phyloP scores from a whole-genome alignment of 2,797 vertebrate genomes.

The Kryptopterus vitreolus region DNA sequence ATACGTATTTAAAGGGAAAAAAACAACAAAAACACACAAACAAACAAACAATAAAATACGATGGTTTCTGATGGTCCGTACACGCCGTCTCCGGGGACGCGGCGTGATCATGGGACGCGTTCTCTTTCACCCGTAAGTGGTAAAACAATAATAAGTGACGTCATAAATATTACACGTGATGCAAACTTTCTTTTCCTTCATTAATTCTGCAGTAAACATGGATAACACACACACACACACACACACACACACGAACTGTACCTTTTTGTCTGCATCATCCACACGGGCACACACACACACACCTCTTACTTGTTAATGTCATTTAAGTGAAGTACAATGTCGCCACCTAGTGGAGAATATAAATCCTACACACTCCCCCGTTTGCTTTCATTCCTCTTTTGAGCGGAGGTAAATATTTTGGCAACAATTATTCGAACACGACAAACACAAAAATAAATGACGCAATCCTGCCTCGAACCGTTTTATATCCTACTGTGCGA shows the following conservation, averaged over 20 bases:
- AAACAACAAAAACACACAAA: conserved; percentile 11
- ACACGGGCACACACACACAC: not conserved
- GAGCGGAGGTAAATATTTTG: not conserved
- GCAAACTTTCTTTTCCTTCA: not conserved
- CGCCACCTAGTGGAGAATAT: conserved; percentile 43
- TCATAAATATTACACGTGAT: conserved; percentile 38
- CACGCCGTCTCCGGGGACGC: not conserved
- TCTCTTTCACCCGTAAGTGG: not conserved
- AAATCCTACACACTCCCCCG: conserved; percentile 4
- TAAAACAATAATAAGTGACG: not conserved
- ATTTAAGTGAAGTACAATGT: conserved; percentile 27
- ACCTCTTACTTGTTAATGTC: not conserved
- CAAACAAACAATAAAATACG: conserved; percentile 15
- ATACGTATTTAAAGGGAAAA: not conserved
- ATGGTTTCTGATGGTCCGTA: conserved; percentile 26
- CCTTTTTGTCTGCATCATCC: too few species aligned
- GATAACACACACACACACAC: not conserved
- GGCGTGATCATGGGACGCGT: conserved; percentile 29
- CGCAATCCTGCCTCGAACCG: not conserved
- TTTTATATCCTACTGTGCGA: not conserved
- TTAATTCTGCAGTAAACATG: conserved; percentile 19
- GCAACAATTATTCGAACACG: not conserved
- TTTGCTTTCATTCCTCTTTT: not conserved
- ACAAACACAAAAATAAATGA: not conserved
- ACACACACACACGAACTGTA: conserved; percentile 28